Conservation (phyloP, 2,888 invertebrate species). For the Lasioglossum vierecki region DNA sequence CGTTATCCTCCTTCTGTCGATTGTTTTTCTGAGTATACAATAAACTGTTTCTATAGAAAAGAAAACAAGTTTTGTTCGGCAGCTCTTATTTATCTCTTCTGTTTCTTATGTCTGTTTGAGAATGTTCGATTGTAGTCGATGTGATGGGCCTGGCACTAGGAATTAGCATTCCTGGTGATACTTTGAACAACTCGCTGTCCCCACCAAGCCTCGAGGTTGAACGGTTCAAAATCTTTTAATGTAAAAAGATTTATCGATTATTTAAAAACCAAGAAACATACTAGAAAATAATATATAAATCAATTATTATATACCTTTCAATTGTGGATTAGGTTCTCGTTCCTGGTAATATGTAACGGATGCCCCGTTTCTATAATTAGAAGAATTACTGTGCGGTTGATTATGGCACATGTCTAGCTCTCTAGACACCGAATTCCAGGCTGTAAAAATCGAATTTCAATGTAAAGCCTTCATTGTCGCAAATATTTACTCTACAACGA, state of each 20-base stretch:
- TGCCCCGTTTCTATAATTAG: constrained; percentile 84
- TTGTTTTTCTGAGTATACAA: constrained; percentile 45
- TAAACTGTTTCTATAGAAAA: constrained; percentile 53
- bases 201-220: constrained; percentile 92
- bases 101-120: constrained; percentile 81
- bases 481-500: background rate
- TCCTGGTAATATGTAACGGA: constrained; percentile 89
- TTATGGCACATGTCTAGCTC: constrained; percentile 85
- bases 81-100: constrained; percentile 76
- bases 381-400: constrained; percentile 78
- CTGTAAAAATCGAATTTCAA: constrained; percentile 72
- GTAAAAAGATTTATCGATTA: background rate
- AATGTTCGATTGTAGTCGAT: constrained; percentile 79
- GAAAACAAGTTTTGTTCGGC: constrained; percentile 48
- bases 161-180: constrained; percentile 84
- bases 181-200: constrained; percentile 89
- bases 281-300: background rate
- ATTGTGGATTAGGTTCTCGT: constrained; percentile 82
- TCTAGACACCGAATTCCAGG: constrained; percentile 85
- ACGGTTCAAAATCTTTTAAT: constrained; percentile 89
- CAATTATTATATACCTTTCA: constrained; percentile 76
- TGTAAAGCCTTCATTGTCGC: no score
- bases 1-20: constrained; percentile 44
- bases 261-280: background rate
- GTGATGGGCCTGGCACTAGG: constrained; percentile 82